Percentiles rank a stretch among this genome's conserved stretches.
Conservation (phyloP, 2,888 invertebrate species). For the Salticus scenicus region DNA sequence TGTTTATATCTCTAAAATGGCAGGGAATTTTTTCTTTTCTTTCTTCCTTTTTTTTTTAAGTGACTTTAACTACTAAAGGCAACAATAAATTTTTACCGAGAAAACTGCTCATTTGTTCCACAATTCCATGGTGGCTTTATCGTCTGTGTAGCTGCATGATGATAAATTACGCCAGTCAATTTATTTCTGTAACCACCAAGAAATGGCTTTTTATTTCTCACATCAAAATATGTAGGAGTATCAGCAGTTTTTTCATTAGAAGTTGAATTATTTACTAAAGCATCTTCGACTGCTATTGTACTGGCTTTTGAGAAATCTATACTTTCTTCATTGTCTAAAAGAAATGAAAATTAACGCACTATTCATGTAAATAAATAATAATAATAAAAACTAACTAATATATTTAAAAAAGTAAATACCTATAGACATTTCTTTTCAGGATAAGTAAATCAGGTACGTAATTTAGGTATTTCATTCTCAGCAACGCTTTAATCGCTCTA, state of each 20-base stretch:
- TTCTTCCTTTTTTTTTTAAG: too few relatives aligned
- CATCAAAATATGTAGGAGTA: background rate
- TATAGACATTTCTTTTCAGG: too few relatives aligned
- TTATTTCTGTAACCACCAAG: conserved; percentile 87
- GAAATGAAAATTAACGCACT: background rate
- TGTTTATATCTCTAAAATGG: background rate
- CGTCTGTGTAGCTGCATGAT: conserved; percentile 90
- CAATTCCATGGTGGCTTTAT: conserved; percentile 74
- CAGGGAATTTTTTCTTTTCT: too few relatives aligned
- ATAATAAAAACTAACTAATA: too few relatives aligned
- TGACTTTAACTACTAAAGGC: too few relatives aligned
- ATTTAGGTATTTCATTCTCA: too few relatives aligned
- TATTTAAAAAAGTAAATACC: too few relatives aligned
- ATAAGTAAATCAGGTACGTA: too few relatives aligned
- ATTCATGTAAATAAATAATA: too few relatives aligned
- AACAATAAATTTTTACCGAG: too few relatives aligned
- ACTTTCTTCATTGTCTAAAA: background rate
- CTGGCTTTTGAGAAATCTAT: background rate
- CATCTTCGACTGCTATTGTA: background rate
- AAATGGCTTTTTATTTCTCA: conserved; percentile 81
- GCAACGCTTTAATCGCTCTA: too few relatives aligned
- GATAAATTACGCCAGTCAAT: conserved; percentile 83
- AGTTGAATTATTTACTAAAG: background rate
- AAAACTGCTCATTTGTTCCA: conserved; percentile 14
- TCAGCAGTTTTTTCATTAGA: background rate